A percentile compares a stretch with the other conserved stretches of the same genome.
Conservation (phyloP, 1,140 invertebrate genomes). For the Agrypnia vestita region DNA sequence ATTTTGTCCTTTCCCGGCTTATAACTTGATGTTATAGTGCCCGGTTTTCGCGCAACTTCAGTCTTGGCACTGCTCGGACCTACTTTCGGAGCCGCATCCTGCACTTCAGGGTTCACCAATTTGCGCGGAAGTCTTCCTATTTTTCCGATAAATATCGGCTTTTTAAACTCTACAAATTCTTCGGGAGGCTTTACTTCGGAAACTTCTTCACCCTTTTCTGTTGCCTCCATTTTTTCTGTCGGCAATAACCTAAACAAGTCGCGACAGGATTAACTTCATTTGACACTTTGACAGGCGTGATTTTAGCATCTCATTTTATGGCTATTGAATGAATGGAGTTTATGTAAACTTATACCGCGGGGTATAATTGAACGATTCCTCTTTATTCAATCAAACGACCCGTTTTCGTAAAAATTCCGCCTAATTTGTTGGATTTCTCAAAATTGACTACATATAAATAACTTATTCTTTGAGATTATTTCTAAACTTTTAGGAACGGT, state of each 20-base stretch:
- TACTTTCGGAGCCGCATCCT: not conserved
- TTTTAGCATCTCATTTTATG: not conserved
- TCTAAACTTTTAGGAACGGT: too few species aligned
- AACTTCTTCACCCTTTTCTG: not conserved
- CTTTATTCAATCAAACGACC: too few species aligned
- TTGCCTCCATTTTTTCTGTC: not conserved
- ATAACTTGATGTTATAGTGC: conserved; percentile 58
- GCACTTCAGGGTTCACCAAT: conserved; percentile 36
- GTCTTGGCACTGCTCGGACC: not conserved
- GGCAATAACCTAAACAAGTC: conserved; percentile 5
- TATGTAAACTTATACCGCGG: too few species aligned
- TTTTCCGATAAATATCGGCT: conserved; percentile 67
- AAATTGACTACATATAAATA: too few species aligned
- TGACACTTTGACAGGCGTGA: conserved; percentile 27
- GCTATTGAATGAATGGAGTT: too few species aligned
- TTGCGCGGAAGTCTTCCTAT: conserved; percentile 69
- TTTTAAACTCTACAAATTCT: conserved; percentile 66
- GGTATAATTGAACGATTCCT: too few species aligned
- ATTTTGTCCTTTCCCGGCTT: not conserved
- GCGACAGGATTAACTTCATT: not conserved
- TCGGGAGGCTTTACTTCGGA: conserved; percentile 12
- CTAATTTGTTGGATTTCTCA: too few species aligned
- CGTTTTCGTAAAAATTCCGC: too few species aligned
- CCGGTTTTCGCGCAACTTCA: conserved; percentile 39
- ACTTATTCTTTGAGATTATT: too few species aligned